Evolutionary conservation across 2,797 vertebrate genomes (phyloP).

Genomic region (Calcarius lapponicus): DNA sequence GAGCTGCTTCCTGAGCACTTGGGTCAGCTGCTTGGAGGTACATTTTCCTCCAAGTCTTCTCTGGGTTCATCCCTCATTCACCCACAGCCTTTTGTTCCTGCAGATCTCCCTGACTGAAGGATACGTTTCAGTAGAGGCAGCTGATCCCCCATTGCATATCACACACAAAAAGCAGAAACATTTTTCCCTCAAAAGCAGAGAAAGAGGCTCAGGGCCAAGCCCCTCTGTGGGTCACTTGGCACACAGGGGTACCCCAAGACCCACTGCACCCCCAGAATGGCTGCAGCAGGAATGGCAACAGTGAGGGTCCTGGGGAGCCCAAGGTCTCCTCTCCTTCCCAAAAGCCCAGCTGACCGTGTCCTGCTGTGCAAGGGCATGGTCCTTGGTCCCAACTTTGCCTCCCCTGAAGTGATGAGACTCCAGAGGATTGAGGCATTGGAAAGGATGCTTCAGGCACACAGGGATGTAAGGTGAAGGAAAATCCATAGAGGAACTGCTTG

Average conservation of each 20-base stretch:
- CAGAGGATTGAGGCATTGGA: not conserved
- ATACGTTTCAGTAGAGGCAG: not conserved
- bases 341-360: not conserved
- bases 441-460: not conserved
- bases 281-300: not conserved
- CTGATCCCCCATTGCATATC: not conserved
- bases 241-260: not conserved
- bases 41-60: not conserved
- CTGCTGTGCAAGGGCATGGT: not conserved
- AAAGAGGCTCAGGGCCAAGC: fast-evolving
- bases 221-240: not conserved
- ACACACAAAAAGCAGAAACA: not conserved
- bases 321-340: not conserved
- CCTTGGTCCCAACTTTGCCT: not conserved
- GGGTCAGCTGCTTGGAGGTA: not conserved
- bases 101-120: not conserved
- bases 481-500: not conserved
- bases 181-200: not conserved
- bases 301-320: not conserved
- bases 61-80: not conserved
- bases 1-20: not conserved
- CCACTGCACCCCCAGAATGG: fast-evolving
- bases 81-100: not conserved
- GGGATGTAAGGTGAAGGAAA: fast-evolving
- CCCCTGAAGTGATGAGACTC: not conserved